Percentiles rank a stretch among this genome's conserved stretches.
phyloP scores from a whole-genome alignment of 2,888 invertebrate species.

The Cryptus armator region DNA sequence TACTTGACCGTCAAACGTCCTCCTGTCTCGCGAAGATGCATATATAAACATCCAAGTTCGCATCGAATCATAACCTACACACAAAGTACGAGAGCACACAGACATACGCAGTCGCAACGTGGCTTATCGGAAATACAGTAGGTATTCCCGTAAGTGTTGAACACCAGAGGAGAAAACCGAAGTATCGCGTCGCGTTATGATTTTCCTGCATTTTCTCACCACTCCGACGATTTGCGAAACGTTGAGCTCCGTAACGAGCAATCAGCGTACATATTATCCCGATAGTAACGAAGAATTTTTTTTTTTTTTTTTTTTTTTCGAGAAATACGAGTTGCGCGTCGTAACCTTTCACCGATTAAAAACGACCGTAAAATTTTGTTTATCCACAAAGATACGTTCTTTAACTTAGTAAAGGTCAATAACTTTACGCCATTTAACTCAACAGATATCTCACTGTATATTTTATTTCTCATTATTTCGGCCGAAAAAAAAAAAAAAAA shows the following conservation, averaged over 20 bases:
- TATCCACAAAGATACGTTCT: background rate
- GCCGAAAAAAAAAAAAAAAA: background rate
- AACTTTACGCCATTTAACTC: background rate
- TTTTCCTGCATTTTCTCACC: background rate
- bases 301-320: no score
- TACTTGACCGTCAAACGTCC: constrained; percentile 4
- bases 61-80: background rate
- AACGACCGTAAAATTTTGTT: no score
- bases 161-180: no score
- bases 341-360: no score
- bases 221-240: no score
- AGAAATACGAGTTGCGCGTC: no score
- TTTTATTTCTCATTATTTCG: background rate
- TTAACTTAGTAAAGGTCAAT: background rate
- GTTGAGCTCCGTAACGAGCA: no score
- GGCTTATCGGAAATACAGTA: background rate
- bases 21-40: background rate
- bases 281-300: no score
- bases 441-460: no score
- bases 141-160: background rate
- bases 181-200: background rate
- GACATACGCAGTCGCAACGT: background rate
- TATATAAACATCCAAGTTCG: background rate
- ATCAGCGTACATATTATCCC: no score
- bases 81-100: background rate